Percentiles rank a stretch among this genome's conserved stretches.
Conservation (phyloP, 2,888 invertebrate species). For the Morinoia aosen region DNA sequence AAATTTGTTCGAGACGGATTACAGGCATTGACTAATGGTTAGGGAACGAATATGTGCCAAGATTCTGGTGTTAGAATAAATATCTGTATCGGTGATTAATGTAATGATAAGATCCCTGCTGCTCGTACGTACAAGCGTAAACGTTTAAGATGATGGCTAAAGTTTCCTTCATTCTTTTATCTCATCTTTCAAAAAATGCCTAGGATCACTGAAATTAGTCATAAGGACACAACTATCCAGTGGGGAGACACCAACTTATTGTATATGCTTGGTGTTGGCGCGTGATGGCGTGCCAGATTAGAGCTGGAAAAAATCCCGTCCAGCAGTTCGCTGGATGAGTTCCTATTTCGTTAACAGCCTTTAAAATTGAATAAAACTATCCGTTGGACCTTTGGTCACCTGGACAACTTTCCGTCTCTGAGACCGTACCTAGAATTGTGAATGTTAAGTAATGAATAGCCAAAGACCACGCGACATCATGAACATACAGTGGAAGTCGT, state of each 20-base stretch:
- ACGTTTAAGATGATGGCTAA: background rate
- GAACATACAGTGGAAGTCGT: background rate
- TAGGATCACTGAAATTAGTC: background rate
- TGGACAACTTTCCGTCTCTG: background rate
- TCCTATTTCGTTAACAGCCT: background rate
- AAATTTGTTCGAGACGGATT: background rate
- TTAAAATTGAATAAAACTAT: background rate
- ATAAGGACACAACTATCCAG: background rate
- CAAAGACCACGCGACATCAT: background rate
- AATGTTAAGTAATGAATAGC: background rate
- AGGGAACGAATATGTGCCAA: background rate
- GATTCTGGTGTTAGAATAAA: background rate
- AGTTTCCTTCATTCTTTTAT: too few species aligned
- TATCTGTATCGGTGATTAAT: background rate
- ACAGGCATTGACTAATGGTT: background rate
- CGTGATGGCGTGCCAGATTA: background rate
- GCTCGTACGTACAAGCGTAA: background rate
- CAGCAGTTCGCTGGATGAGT: background rate
- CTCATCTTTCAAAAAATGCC: too few species aligned
- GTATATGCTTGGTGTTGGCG: background rate
- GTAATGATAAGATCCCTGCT: background rate
- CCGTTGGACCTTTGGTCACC: background rate
- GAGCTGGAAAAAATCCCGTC: background rate
- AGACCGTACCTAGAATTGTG: background rate
- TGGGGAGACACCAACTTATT: background rate